Evolutionary conservation across 2,888 invertebrate species (phyloP).

Genomic region (Patella depressa): DNA sequence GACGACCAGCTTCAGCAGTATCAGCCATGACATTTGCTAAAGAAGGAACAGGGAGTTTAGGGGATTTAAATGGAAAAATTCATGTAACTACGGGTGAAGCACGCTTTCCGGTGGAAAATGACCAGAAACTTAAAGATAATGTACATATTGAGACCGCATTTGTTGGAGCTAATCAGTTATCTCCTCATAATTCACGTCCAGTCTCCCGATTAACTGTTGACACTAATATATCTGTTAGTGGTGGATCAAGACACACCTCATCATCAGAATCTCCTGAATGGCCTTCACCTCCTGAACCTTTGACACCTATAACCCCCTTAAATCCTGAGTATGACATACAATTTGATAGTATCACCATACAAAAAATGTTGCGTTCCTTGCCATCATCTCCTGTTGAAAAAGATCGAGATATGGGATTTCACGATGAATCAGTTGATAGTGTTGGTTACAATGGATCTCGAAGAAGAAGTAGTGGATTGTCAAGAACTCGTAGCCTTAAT

Average conservation of each 20-base stretch:
- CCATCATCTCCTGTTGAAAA: slow-evolving; percentile 73
- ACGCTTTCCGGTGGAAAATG: slow-evolving; percentile 10
- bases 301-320: slow-evolving; percentile 60
- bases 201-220: slow-evolving; percentile 35
- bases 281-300: slow-evolving; percentile 66
- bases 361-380: slow-evolving; percentile 95
- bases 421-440: slow-evolving; percentile 47
- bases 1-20: slow-evolving; percentile 46
- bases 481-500: slow-evolving; percentile 45
- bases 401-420: slow-evolving; percentile 56
- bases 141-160: background rate
- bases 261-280: slow-evolving; percentile 72
- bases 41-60: slow-evolving; percentile 22
- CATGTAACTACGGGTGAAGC: background rate
- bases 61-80: background rate
- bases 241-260: slow-evolving; percentile 40
- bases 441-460: slow-evolving; percentile 22
- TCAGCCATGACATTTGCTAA: slow-evolving; percentile 37
- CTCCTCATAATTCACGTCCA: slow-evolving; percentile 20
- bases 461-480: slow-evolving; percentile 30
- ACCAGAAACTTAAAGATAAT: background rate
- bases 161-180: slow-evolving; percentile 4
- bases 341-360: slow-evolving; percentile 87
- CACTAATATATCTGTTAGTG: slow-evolving; percentile 21
- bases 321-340: slow-evolving; percentile 65